phyloP scores from a whole-genome alignment of 1,140 invertebrate genomes.

The Agraylea sexmaculata region DNA sequence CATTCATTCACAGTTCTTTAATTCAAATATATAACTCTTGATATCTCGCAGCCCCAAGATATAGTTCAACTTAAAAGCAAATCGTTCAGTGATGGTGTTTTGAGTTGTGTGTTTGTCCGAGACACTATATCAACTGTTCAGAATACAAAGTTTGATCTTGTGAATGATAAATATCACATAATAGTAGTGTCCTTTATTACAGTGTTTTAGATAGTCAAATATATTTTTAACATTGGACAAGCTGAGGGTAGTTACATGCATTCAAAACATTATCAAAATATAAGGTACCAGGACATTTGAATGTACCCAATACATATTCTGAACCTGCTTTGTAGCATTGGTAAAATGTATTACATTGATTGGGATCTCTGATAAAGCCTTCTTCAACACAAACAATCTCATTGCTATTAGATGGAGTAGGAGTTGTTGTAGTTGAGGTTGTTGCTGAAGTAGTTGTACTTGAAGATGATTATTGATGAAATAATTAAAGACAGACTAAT shows the following conservation, averaged over 20 bases:
- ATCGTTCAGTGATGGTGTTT: constrained; percentile 51
- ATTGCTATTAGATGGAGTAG: not conserved
- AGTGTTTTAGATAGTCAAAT: no score
- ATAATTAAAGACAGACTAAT: no score
- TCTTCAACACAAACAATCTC: not conserved
- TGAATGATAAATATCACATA: constrained; percentile 56
- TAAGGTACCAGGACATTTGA: constrained; percentile 1
- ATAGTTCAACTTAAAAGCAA: constrained; percentile 52
- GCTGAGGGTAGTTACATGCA: constrained; percentile 6
- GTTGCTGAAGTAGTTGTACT: not conserved
- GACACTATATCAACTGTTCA: constrained; percentile 50
- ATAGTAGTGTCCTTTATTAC: constrained; percentile 64
- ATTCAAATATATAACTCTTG: constrained; percentile 1
- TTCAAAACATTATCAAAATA: constrained; percentile 3
- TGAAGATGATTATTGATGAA: no score
- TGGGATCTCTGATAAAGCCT: constrained; percentile 5
- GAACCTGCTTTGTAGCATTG: not conserved
- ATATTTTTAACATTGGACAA: constrained; percentile 8
- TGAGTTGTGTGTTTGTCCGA: constrained; percentile 62
- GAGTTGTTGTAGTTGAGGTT: not conserved
- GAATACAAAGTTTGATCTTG: constrained; percentile 56
- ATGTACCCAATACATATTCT: not conserved
- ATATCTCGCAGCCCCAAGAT: constrained; percentile 42
- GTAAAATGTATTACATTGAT: constrained; percentile 6
- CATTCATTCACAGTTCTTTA: no score